Conservation (phyloP, 2,797 vertebrate species). For the Sylvia borin region DNA sequence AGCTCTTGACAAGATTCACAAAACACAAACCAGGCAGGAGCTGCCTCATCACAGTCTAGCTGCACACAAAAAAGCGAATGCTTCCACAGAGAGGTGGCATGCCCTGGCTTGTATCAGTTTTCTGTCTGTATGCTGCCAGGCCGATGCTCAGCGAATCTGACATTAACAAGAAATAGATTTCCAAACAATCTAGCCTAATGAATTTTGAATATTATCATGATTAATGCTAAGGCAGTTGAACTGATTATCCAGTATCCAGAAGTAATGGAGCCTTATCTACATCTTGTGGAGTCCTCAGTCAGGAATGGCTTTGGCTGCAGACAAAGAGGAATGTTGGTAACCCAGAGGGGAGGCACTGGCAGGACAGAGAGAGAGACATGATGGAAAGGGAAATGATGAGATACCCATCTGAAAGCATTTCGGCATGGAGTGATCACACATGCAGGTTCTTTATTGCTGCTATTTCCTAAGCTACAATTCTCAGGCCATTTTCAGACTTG, state of each 20-base stretch:
- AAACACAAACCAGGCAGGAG: background rate
- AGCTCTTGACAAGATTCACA: background rate
- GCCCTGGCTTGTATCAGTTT: background rate
- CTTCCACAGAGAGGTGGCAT: background rate
- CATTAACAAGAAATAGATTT: constrained; percentile 80
- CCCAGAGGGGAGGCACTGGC: background rate
- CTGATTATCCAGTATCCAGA: constrained; percentile 37
- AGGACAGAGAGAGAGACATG: background rate
- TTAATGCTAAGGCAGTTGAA: constrained; percentile 71
- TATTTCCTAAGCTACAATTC: constrained; percentile 14
- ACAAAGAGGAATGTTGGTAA: background rate
- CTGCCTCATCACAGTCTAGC: background rate
- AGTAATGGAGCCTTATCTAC: constrained; percentile 42
- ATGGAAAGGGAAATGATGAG: background rate
- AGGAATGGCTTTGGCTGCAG: background rate
- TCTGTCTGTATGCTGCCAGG: background rate
- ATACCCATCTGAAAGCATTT: constrained; percentile 5
- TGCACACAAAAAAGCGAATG: background rate
- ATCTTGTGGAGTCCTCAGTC: background rate
- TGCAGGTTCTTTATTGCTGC: constrained; percentile 8
- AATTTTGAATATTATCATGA: constrained; percentile 78
- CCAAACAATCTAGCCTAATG: constrained; percentile 76
- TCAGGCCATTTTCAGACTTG: constrained; percentile 20
- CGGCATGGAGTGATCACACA: background rate
- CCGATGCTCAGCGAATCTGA: constrained; percentile 55